Evolutionary conservation across 2,888 invertebrate genomes (phyloP), one percentile per base, ranked within the genome.

Genomic region (Sipunculus nudus): DNA sequence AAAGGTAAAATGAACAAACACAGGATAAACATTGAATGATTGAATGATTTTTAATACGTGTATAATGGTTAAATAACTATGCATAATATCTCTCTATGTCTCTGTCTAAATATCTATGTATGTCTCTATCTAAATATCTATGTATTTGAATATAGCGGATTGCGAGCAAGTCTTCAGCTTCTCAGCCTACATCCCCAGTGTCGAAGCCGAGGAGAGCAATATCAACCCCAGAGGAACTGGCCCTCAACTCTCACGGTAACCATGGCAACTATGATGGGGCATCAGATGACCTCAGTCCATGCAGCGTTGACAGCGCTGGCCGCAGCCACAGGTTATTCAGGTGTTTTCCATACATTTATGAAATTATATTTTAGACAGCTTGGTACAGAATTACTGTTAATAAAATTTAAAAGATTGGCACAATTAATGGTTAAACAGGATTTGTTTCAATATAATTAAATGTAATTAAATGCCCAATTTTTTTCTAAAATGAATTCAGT

Each of bases 121-220:
- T 35, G 16, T 35, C 10, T 35, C 10, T 35, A 35, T 35, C 10
- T 35, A 35, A 13, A 35, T 35, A 35, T 35, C 10, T 35, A 35
- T 35, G 16, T 35, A 35, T 35, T 13, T 35, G 16, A 13, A 35
- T 35, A 35, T 35, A 35, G 8, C n/a, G n/a, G n/a, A n/a, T n/a
- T n/a, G n/a, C n/a, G n/a, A n/a, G n/a, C n/a, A n/a, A n/a, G n/a
- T n/a, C n/a, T n/a, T n/a, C n/a, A n/a, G n/a, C n/a, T n/a, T n/a
- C n/a, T n/a, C n/a, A n/a, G n/a, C 94, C 95, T 49, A 94, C 95
- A 26, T 94, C 94, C 70, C 95, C 96, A 54, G 64, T 71, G n/a
- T 19, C 50, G 29, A 54, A 64, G 38, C 72, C 74, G 1, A 64
- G 73, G 23, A 62, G 76, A 13, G 68, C 74, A 16, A 61, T 75